Evolutionary conservation across 2,113 vertebrate genomes (phyloP), one percentile per base, ranked within the genome.

Genomic region (Aldabrachelys gigantea): DNA sequence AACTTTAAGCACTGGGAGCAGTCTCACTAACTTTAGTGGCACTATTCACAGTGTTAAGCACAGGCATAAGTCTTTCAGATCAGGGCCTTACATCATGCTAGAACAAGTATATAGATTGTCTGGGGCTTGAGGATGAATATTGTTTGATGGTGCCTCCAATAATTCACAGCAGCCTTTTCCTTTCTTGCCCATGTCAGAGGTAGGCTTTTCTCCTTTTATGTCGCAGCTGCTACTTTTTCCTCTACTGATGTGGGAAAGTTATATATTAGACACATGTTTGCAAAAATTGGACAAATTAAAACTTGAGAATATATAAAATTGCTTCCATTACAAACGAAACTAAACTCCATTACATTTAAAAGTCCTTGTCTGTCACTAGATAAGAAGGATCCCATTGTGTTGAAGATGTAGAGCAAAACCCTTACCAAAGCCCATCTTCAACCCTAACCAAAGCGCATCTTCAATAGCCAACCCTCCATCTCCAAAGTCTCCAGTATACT

Each of bases 11-110:
- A 2, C 0, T 57, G 47, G 38, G 82, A 35, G 57, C 82, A 89
- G 53, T 59, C 86, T 13, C 65, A 5, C 41, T 5, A 21, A 10
- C 44, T 53, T 31, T 1, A 17, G 54, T 27, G 44, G 75, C 44
- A 16, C 24, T 78, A 47, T 7, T 78, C 75, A 44, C 75, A 78
- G 41, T 14, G 13, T 29, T 47, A 78, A 47, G 11, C 6, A 75
- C 10, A 75, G 72, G 38, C n/a, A 78, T 47, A 6, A 7, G 25
- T 6, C 65, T 10, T 38, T 82, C 82, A 0, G 0, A n/a, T 72
- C 22, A 1, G 0, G 50, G 52, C 53, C 25, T 12, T 87, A 0
- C 7, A 47, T 2, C 44, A 29, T 85, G 41, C 9, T 59, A 21
- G 56, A 54, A 8, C 3, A 11, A 24, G 22, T 72, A 89, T 29